These are phyloP conservation scores for Drosophila leontia DNA, from an alignment of 1,140 invertebrate species.

Conservation along the genomic window DNA sequence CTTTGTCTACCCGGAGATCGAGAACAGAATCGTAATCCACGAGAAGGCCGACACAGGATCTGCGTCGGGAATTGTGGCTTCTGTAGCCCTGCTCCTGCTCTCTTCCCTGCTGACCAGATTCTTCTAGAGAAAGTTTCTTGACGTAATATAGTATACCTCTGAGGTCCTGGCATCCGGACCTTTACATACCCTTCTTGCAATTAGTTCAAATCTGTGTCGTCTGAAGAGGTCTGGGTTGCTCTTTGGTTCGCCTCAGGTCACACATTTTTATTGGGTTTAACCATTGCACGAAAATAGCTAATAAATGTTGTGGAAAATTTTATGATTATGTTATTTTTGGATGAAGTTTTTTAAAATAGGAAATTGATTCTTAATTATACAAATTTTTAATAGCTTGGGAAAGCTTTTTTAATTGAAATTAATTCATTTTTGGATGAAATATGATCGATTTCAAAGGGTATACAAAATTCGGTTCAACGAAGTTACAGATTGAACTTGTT, in stretches of 20 bases:
- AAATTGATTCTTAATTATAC: not conserved
- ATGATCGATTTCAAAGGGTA: too few relatives aligned
- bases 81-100: constrained; percentile 44
- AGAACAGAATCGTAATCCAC: constrained; percentile 85
- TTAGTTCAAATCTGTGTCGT: constrained; percentile 9
- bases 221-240: not conserved
- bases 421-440: too few relatives aligned
- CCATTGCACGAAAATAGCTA: constrained; percentile 12
- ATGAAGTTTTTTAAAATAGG: not conserved
- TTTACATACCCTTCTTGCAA: not conserved
- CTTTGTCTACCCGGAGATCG: constrained; percentile 86
- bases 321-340: not conserved
- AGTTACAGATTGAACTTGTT: too few relatives aligned
- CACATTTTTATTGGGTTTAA: not conserved
- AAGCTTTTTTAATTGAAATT: too few relatives aligned
- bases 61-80: constrained; percentile 41
- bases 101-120: constrained; percentile 36
- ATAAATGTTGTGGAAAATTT: constrained; percentile 39
- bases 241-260: not conserved
- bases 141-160: not conserved
- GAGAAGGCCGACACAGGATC: constrained; percentile 25
- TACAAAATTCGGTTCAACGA: too few relatives aligned
- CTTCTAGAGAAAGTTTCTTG: constrained; percentile 7
- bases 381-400: too few relatives aligned
- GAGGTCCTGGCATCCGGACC: constrained; percentile 1